phyloP scores from a whole-genome alignment of 2,113 vertebrate species.

The Puffinus mauretanicus region DNA sequence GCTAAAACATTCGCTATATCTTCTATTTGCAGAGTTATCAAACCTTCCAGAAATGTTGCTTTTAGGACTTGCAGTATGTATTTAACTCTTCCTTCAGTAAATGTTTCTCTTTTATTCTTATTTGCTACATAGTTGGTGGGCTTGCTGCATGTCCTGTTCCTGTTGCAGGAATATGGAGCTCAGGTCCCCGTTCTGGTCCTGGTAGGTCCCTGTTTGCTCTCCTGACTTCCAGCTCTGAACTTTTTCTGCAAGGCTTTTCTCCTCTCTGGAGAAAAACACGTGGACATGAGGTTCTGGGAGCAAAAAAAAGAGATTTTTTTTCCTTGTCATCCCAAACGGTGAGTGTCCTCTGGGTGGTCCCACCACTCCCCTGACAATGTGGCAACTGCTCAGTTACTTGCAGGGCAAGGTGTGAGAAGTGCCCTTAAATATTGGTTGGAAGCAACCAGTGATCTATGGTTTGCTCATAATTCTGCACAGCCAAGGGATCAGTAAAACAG shows the following conservation, averaged over 20 bases:
- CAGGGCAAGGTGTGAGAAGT: neutral
- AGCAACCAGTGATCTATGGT: neutral
- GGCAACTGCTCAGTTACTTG: neutral
- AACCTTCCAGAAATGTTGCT: constrained; percentile 5
- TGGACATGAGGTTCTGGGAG: neutral
- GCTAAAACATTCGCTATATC: neutral
- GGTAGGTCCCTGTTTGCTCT: neutral
- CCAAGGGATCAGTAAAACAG: neutral
- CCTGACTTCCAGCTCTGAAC: neutral
- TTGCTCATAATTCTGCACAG: neutral
- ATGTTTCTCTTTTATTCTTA: neutral
- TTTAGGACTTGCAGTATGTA: neutral
- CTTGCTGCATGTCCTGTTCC: neutral
- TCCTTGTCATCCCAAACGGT: neutral
- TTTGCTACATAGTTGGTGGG: neutral
- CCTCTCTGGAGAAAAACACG: neutral
- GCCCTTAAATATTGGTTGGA: neutral
- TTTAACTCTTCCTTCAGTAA: constrained; percentile 4
- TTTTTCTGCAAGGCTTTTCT: neutral
- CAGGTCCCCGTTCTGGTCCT: neutral
- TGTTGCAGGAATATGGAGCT: neutral
- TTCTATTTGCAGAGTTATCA: neutral
- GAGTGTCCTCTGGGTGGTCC: neutral
- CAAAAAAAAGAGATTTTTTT: no score
- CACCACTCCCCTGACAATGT: neutral